Percentiles rank a stretch among this genome's conserved stretches.
phyloP scores from a whole-genome alignment of 2,113 vertebrate genomes.

The Coturnix japonica region DNA sequence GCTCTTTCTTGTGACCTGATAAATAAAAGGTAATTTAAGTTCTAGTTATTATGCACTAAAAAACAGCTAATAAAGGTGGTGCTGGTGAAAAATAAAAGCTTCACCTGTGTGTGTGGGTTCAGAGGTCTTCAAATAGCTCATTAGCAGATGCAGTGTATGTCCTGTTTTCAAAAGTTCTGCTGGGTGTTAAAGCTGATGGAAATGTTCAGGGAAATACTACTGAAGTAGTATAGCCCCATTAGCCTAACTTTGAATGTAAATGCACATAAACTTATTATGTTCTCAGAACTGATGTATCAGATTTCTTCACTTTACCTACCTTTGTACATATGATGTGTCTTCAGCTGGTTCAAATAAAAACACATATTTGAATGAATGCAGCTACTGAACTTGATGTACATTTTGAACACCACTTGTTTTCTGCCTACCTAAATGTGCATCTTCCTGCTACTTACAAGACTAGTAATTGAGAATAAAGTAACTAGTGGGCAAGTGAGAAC shows the following conservation, averaged over 20 bases:
- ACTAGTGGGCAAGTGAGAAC: constrained; percentile 27
- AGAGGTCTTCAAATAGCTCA: neutral
- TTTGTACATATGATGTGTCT: neutral
- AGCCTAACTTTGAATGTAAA: neutral
- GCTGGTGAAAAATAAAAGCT: neutral
- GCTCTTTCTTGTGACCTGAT: neutral
- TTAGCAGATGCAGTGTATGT: neutral
- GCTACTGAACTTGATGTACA: neutral
- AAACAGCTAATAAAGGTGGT: neutral
- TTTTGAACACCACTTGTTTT: neutral
- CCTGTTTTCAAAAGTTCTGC: neutral
- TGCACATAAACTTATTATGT: neutral
- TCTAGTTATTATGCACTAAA: neutral
- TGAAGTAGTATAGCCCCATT: neutral
- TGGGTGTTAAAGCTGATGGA: neutral
- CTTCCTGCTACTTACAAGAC: neutral
- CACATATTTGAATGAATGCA: neutral
- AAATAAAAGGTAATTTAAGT: neutral
- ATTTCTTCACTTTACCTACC: neutral
- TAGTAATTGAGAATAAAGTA: neutral
- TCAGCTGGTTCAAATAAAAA: neutral
- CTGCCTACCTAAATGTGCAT: neutral
- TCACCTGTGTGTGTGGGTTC: neutral
- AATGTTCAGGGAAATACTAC: neutral
- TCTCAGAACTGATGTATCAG: neutral